These are phyloP conservation scores for Cebus imitator DNA, from an alignment of 2,113 vertebrate species.

Conservation along the genomic window DNA sequence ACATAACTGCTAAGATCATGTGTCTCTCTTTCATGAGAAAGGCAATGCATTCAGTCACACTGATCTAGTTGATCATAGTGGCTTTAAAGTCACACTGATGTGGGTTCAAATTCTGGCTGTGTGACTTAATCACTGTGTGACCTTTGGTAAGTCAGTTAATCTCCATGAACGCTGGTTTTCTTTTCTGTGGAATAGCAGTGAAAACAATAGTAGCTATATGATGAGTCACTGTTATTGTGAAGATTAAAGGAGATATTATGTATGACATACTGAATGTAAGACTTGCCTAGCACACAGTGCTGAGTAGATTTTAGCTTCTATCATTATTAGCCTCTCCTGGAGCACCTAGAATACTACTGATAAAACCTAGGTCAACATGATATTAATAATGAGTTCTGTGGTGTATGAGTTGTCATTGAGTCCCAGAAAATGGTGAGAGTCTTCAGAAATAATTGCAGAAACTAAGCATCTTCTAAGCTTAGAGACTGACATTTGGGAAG, in stretches of 20 bases:
- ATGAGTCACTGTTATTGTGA: not conserved
- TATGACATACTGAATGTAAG: not conserved
- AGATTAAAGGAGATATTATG: not conserved
- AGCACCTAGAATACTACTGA: not conserved
- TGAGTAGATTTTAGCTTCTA: not conserved
- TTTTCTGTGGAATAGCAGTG: not conserved
- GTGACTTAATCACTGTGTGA: not conserved
- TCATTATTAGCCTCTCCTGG: not conserved
- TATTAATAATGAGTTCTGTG: not conserved
- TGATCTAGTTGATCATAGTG: not conserved
- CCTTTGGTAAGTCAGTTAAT: not conserved
- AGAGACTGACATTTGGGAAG: slow-evolving; percentile 14
- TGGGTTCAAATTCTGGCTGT: not conserved
- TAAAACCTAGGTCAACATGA: not conserved
- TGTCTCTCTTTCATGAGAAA: not conserved
- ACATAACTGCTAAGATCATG: not conserved
- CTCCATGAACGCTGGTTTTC: not conserved
- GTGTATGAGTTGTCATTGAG: not conserved
- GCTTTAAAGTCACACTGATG: not conserved
- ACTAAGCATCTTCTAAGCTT: not conserved
- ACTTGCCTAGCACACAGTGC: not conserved
- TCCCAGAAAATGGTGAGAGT: not conserved
- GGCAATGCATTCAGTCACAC: not conserved
- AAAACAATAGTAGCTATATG: not conserved
- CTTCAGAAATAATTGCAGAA: not conserved